A percentile compares a stretch with the other conserved stretches of the same genome.
These are phyloP conservation scores for Sciurus vulgaris DNA, from an alignment of 2,797 vertebrate genomes.

Conservation along the genomic window DNA sequence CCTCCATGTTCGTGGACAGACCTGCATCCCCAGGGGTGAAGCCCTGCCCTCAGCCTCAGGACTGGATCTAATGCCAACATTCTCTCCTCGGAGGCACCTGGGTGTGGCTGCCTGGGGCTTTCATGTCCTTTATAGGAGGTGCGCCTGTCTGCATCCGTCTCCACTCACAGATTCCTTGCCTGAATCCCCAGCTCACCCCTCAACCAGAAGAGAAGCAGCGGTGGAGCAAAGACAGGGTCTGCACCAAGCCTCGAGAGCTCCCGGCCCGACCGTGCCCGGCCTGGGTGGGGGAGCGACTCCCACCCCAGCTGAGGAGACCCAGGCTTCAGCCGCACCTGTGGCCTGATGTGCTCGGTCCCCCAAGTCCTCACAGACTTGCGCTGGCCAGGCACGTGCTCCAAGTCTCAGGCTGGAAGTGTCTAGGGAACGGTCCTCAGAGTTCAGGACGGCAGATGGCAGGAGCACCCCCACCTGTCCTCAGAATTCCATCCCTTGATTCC, in stretches of 20 bases:
- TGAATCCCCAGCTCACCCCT: background rate
- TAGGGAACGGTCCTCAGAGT: background rate
- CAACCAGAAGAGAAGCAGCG: background rate
- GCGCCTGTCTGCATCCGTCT: background rate
- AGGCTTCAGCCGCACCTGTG: background rate
- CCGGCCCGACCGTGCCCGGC: background rate
- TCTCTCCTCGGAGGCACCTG: background rate
- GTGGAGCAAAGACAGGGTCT: background rate
- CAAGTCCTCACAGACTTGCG: rapidly evolving
- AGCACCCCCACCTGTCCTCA: background rate
- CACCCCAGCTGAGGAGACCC: background rate
- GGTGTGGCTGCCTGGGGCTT: too few species aligned
- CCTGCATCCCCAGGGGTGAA: background rate
- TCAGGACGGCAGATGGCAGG: background rate
- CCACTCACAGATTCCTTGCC: background rate
- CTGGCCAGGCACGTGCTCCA: background rate
- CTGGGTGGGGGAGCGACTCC: background rate
- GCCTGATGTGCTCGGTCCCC: background rate
- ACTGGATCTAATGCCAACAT: background rate
- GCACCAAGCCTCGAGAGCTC: rapidly evolving
- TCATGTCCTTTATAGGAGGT: background rate
- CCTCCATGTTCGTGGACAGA: background rate
- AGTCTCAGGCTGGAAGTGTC: background rate
- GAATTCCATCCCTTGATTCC: too few species aligned
- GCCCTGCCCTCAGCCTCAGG: background rate